Percentiles rank a stretch among this genome's conserved stretches.
Evolutionary conservation across 2,888 invertebrate species (phyloP).

Genomic region (Pasiphila rectangulata): DNA sequence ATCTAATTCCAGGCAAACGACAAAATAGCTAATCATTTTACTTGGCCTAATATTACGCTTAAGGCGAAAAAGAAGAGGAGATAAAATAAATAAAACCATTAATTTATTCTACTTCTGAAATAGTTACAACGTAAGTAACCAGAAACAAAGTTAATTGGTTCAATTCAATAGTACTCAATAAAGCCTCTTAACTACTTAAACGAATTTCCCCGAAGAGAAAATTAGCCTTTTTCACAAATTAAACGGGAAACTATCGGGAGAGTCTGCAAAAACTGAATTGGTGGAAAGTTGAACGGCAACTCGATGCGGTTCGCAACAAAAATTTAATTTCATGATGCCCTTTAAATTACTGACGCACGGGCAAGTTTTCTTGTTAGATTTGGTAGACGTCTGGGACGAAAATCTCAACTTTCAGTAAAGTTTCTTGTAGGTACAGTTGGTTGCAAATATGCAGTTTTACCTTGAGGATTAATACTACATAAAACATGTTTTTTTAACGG

Average conservation of each 20-base stretch:
- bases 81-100: no score
- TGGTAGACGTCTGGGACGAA: constrained; percentile 17
- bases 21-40: no score
- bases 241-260: constrained; percentile 23
- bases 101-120: no score
- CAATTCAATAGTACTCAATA: background rate
- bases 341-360: constrained; percentile 62
- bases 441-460: no score
- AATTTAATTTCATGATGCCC: constrained; percentile 60
- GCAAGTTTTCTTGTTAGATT: constrained; percentile 62
- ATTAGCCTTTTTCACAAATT: constrained; percentile 16
- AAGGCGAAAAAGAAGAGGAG: no score
- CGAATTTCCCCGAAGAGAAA: constrained; percentile 8
- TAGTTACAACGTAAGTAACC: no score
- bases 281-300: constrained; percentile 26
- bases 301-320: constrained; percentile 47
- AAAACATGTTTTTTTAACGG: background rate
- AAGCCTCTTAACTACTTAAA: background rate
- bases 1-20: no score
- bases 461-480: no score
- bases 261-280: constrained; percentile 30
- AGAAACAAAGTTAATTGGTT: no score
- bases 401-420: no score
- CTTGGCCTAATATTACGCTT: no score
- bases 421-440: no score